A percentile compares a stretch with the other conserved stretches of the same genome.
phyloP scores from a whole-genome alignment of 2,888 invertebrate species.

The Cheiracanthium punctorium region DNA sequence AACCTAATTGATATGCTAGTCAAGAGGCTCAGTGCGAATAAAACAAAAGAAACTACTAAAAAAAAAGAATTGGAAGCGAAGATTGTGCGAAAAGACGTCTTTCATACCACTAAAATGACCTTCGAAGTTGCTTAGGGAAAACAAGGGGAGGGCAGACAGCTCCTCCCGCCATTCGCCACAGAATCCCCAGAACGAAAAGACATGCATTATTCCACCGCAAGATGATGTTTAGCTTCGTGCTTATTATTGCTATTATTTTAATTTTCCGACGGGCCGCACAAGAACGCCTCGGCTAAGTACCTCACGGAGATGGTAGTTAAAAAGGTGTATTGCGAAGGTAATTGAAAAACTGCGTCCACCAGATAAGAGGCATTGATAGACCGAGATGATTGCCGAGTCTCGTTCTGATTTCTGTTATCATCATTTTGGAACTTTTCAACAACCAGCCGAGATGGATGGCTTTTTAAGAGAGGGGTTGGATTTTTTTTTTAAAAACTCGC shows the following conservation, averaged over 20 bases:
- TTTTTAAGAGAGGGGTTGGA: background rate
- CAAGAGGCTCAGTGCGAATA: background rate
- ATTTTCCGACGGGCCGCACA: too few relatives aligned
- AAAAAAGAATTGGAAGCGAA: background rate
- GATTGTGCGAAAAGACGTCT: background rate
- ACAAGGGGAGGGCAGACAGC: background rate
- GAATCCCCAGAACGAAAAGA: background rate
- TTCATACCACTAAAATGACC: background rate
- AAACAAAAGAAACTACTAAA: background rate
- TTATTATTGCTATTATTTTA: too few relatives aligned
- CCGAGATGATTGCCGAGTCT: background rate
- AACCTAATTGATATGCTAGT: background rate
- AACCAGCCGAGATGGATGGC: background rate
- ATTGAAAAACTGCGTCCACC: background rate
- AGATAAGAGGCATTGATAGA: background rate
- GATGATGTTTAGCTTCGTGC: background rate
- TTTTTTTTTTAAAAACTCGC: too few relatives aligned
- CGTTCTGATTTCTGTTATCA: background rate
- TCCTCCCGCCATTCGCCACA: background rate
- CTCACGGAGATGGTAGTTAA: background rate
- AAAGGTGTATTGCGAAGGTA: background rate
- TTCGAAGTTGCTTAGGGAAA: background rate
- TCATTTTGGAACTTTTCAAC: background rate
- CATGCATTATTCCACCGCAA: background rate
- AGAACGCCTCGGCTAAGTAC: background rate